Evolutionary conservation across 1,140 invertebrate genomes (phyloP).

Genomic region (Palaemon carinicauda): DNA sequence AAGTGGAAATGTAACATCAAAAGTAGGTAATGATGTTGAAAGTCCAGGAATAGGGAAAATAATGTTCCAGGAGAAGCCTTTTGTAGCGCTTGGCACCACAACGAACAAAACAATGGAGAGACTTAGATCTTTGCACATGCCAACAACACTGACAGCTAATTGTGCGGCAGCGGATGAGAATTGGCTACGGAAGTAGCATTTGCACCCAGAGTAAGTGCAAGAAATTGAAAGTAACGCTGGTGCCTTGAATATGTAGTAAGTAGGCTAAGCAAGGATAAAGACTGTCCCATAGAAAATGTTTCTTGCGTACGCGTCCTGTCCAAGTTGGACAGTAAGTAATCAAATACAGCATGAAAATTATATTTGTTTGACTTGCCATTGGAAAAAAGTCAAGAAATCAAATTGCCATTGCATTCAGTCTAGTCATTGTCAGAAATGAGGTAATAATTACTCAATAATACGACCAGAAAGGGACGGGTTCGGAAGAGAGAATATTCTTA

Average conservation of each 20-base stretch:
- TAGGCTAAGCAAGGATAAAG: no score
- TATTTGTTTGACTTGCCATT: no score
- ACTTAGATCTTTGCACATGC: conserved; percentile 37
- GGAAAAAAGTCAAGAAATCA: neutral
- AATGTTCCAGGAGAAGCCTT: neutral
- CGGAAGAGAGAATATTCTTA: no score
- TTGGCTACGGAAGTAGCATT: conserved; percentile 43
- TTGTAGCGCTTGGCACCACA: conserved; percentile 14
- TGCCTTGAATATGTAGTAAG: conserved; percentile 23
- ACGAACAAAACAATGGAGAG: conserved; percentile 48
- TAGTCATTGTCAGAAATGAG: conserved; percentile 15
- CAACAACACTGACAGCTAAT: conserved; percentile 28
- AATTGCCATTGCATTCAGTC: conserved; percentile 8
- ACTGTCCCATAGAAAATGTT: no score
- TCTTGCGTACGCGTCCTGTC: no score
- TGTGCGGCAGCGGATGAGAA: conserved; percentile 49
- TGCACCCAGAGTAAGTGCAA: neutral
- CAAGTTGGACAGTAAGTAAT: no score
- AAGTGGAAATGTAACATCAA: neutral
- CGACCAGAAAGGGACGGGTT: neutral
- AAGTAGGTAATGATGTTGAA: neutral
- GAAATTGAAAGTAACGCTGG: neutral
- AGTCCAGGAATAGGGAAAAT: neutral
- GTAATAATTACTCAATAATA: neutral
- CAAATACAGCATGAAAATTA: no score